Base-by-base conservation (phyloP, 2,113 vertebrate genomes). In the Pangasianodon gigas region DNA sequence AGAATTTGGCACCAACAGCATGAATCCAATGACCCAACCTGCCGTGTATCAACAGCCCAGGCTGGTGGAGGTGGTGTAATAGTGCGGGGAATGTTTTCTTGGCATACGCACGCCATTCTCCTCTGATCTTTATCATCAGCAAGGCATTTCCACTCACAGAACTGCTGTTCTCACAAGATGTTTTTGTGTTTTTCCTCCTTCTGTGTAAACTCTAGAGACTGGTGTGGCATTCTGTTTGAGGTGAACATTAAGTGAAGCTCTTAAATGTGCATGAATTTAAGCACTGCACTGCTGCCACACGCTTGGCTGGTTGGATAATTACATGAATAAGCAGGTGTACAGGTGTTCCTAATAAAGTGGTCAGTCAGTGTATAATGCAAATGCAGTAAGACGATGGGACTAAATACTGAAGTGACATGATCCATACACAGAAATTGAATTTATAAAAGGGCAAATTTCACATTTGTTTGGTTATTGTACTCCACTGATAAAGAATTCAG, bases 321-420 rank as follows among this genome's bases (percentile, higher is more conserved):
- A 37, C 19, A 60, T 16, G 56, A 26, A 62, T 7, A 4, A 26
- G 19, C 0, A n/a, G 24, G 9, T 80, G 46, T 48, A 52, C 8
- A 10, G 4, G 54, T 2, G 18, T 41, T 83, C 52, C 37, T 62
- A 60, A 84, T 29, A 62, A 84, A 46, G 11, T 29, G 56, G 37
- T 26, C 11, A 62, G 51, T 37, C 52, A 9, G 10, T 44, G 56
- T 41, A 84, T 84, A 58, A 60, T 24, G 32, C 10, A 52, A 32
- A 52, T 87, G 79, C 75, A 86, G 54, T n/a, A 21, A 10, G 18
- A 58, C 24, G 54, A 56, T 44, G 18, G 16, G 74, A 48, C 32
- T n/a, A 32, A 90, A 90, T 69, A 87, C 51, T 86, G 85, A 71
- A 48, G 51, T 16, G 21, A 67, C 29, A 8, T 44, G 26, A 71